phyloP scores from a whole-genome alignment of 2,113 vertebrate genomes.

The Bubo bubo region DNA sequence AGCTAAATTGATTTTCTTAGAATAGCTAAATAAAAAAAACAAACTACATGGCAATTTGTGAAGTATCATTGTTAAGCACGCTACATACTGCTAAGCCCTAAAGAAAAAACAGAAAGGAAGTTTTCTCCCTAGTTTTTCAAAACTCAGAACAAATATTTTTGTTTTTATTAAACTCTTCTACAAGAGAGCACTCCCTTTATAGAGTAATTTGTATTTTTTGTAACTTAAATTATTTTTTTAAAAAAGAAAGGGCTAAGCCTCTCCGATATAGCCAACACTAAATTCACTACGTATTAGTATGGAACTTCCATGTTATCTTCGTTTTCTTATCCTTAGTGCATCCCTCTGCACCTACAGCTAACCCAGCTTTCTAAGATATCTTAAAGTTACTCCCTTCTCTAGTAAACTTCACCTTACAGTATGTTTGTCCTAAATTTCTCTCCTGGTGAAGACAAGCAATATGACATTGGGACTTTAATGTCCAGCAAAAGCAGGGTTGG shows the following conservation, averaged over 20 bases:
- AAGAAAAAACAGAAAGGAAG: not conserved
- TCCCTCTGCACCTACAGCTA: not conserved
- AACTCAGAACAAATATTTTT: not conserved
- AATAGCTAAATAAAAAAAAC: not conserved
- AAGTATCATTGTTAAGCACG: not conserved
- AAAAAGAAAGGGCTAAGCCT: not conserved
- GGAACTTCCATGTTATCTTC: not conserved
- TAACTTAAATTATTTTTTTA: not conserved
- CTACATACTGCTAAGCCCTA: rapidly evolving
- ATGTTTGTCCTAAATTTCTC: not conserved
- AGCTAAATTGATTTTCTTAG: slow-evolving; percentile 34
- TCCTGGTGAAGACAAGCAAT: not conserved
- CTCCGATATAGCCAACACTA: not conserved
- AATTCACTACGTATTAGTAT: not conserved
- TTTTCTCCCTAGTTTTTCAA: not conserved
- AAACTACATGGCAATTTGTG: not conserved
- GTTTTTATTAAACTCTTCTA: not conserved
- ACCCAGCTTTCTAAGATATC: not conserved
- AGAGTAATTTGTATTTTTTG: not conserved
- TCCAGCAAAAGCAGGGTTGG: not conserved
- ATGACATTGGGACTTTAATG: rapidly evolving
- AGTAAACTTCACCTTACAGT: not conserved
- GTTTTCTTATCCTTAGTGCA: not conserved
- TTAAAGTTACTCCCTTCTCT: not conserved
- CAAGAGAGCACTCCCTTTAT: not conserved